Base-by-base conservation (phyloP, 1,140 invertebrate species). In the Drosophila carrolli region DNA sequence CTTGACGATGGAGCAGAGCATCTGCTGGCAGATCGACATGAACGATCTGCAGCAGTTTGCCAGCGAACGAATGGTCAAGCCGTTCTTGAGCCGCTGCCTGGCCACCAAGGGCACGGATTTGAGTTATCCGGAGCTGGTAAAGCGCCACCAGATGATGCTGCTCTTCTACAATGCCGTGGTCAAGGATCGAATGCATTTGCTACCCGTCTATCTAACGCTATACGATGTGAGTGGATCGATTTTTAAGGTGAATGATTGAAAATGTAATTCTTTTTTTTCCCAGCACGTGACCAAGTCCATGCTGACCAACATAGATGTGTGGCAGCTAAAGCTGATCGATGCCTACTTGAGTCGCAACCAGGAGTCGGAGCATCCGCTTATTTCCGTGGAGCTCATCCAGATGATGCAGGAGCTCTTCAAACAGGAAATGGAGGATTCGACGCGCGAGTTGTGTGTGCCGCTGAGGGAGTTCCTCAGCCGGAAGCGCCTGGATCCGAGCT, bases 101-200 rank as follows among this genome's bases (percentile, higher is more conserved):
- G 89, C 93, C 5, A 88, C 85, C 5, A 73, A 75, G 27, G 78
- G 88, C 23, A 66, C 65, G 8, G 37, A 80, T 4, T 51, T 89
- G 35, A 70, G 73, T 53, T 40, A 75, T 44, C 35, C 68, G 29
- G 95, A 95, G 84, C 91, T 92, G 60, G 90, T 95, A 14, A 94
- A 95, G 61, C 92, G 95, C 38, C 96, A 97, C 88, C 93, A 94
- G 13, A 93, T 98, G 38, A 95, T 95, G 32, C 94, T 95, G 81
- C 93, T 97, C 27, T 95, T 97, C 37, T 97, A 98, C 83, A 97
- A 98, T 90, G 98, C 97, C 68, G 95, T 97, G 0, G 95, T 97
- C 1, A 95, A 96, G 85, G 97, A 98, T 92, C 97, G 97, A 91
- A 93, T 97, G 55, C 95, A 96, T 83, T 94, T 97, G 16, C 91